A percentile compares a stretch with the other conserved stretches of the same genome.
Conservation (phyloP, 2,113 vertebrate genomes). For the Choloepus hoffmanni region DNA sequence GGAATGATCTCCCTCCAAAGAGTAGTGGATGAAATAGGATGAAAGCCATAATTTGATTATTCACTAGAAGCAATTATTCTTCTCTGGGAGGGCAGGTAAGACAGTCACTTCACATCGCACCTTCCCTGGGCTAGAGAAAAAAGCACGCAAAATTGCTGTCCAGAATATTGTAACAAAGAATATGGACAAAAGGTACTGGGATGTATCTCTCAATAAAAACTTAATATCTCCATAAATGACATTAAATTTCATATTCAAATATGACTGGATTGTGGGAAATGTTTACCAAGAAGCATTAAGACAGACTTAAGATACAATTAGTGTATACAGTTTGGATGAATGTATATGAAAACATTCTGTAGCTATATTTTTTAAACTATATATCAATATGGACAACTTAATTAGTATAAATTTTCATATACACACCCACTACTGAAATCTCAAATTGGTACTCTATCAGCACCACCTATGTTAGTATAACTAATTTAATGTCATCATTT, state of each 20-base stretch:
- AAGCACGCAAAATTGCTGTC: neutral
- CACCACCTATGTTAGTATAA: neutral
- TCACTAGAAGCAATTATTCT: constrained; percentile 44
- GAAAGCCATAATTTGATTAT: neutral
- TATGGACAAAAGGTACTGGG: neutral
- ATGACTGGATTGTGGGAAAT: neutral
- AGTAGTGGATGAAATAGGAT: constrained; percentile 18
- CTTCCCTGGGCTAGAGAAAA: neutral
- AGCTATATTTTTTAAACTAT: neutral
- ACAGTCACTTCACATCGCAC: neutral
- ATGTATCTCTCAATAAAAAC: constrained; percentile 29
- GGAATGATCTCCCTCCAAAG: constrained; percentile 11
- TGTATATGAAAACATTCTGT: neutral
- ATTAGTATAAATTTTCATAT: constrained; percentile 6
- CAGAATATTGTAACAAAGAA: constrained; percentile 32
- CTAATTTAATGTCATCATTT: neutral
- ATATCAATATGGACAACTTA: neutral
- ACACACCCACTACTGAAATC: neutral
- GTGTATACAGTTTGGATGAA: neutral
- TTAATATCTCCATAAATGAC: constrained; percentile 26
- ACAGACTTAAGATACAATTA: constrained; percentile 9
- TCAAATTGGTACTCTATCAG: neutral
- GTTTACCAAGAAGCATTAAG: constrained; percentile 25
- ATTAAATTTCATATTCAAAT: constrained; percentile 36
- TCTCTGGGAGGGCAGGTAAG: neutral